Conservation (phyloP, 2,797 vertebrate species). For the Scomberomorus guttatus region DNA sequence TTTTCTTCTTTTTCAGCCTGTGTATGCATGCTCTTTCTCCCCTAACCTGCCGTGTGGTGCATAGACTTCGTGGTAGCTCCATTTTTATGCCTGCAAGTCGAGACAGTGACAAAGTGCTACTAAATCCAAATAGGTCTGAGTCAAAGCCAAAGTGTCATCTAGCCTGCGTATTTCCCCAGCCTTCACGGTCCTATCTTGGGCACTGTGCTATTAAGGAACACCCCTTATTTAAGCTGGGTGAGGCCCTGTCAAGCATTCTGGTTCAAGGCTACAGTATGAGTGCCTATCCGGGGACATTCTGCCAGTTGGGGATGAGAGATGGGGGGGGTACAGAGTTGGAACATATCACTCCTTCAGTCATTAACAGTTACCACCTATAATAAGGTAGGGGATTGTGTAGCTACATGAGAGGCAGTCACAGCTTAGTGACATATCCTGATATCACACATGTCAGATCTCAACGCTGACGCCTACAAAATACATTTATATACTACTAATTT, state of each 20-base stretch:
- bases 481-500: neutral
- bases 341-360: conserved; percentile 86
- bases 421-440: conserved; percentile 41
- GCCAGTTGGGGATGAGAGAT: conserved; percentile 56
- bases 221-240: conserved; percentile 65
- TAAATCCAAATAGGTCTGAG: conserved; percentile 67
- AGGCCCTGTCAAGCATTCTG: conserved; percentile 58
- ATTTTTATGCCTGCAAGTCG: conserved; percentile 63
- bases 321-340: conserved; percentile 25
- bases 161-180: conserved; percentile 57
- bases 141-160: conserved; percentile 74
- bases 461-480: neutral
- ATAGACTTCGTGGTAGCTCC: conserved; percentile 35
- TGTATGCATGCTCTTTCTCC: conserved; percentile 32
- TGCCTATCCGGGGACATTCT: conserved; percentile 35
- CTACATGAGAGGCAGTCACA: conserved; percentile 75
- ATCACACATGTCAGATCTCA: conserved; percentile 9
- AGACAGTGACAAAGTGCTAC: conserved; percentile 75
- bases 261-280: conserved; percentile 47
- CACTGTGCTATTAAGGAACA: conserved; percentile 69
- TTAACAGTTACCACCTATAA: conserved; percentile 91
- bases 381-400: conserved; percentile 87
- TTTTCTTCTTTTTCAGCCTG: conserved; percentile 47
- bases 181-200: conserved; percentile 66
- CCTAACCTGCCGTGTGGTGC: conserved; percentile 40